These are phyloP conservation scores for Macaca fascicularis DNA, from an alignment of 2,113 vertebrate genomes.

Conservation along the genomic window DNA sequence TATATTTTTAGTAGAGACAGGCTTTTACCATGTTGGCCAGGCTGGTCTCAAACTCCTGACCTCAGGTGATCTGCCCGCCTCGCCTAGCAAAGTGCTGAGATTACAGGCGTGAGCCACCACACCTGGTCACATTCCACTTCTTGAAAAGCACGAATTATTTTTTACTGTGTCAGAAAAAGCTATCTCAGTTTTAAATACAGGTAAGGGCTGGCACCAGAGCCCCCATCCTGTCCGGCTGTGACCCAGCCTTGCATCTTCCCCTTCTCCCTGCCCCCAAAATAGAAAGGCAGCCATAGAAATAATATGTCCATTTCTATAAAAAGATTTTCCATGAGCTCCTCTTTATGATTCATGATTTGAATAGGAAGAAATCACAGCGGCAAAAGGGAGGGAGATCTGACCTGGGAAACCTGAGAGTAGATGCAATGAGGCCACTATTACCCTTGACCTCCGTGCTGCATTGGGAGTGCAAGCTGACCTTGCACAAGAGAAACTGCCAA, in stretches of 20 bases:
- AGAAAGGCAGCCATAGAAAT: conserved; percentile 40
- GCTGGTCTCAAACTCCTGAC: no score
- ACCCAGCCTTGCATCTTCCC: neutral
- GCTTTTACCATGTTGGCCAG: no score
- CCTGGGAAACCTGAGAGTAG: neutral
- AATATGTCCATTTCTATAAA: conserved; percentile 31
- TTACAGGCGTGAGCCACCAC: no score
- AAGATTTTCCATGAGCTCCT: conserved; percentile 33
- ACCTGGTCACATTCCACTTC: neutral
- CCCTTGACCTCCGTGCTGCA: neutral
- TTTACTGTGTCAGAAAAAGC: neutral
- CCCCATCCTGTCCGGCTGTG: neutral
- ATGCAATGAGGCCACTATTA: neutral
- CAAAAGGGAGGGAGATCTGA: neutral
- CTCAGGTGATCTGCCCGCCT: no score
- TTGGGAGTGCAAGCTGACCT: neutral
- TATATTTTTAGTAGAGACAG: no score
- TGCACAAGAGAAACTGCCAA: neutral
- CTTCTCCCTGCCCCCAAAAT: neutral
- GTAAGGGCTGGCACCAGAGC: neutral
- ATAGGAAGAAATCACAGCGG: neutral
- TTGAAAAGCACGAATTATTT: neutral
- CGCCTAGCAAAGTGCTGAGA: no score
- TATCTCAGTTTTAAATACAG: neutral
- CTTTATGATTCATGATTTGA: neutral